Conservation (phyloP, 2,113 vertebrate species). For the Taurulus bubalis region DNA sequence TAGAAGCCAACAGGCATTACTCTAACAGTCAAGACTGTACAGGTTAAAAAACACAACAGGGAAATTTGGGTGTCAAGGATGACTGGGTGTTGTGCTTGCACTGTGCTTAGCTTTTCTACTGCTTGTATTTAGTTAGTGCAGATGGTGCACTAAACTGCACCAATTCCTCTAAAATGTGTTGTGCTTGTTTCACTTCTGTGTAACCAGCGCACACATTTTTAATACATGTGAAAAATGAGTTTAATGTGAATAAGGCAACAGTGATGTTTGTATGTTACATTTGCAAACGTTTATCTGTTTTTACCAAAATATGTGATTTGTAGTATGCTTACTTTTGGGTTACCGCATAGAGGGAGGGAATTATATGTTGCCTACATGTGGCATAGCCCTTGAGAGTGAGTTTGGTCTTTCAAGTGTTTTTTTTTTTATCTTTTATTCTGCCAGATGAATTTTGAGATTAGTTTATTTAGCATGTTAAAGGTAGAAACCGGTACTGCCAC, state of each 20-base stretch:
- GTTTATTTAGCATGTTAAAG: no score
- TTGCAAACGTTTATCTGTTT: not conserved
- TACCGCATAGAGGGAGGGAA: no score
- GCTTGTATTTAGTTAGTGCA: constrained; percentile 14
- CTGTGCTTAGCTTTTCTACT: not conserved
- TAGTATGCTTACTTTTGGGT: not conserved
- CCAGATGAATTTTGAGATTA: no score
- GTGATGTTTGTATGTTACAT: not conserved
- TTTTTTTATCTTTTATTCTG: no score
- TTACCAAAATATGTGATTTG: not conserved
- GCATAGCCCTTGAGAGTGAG: no score
- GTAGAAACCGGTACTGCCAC: no score
- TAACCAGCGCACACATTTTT: not conserved
- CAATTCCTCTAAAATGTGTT: constrained; percentile 26
- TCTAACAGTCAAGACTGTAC: not conserved
- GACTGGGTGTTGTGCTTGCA: not conserved
- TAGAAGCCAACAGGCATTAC: not conserved
- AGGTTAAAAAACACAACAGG: constrained; percentile 8
- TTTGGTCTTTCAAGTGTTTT: no score
- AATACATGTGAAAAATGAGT: not conserved
- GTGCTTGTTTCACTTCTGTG: constrained; percentile 4
- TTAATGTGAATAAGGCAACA: constrained; percentile 7
- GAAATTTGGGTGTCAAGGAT: not conserved
- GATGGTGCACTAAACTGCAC: constrained; percentile 24
- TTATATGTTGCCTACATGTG: no score